Conservation (phyloP, 2,888 invertebrate genomes). For the Agrochola circellaris region DNA sequence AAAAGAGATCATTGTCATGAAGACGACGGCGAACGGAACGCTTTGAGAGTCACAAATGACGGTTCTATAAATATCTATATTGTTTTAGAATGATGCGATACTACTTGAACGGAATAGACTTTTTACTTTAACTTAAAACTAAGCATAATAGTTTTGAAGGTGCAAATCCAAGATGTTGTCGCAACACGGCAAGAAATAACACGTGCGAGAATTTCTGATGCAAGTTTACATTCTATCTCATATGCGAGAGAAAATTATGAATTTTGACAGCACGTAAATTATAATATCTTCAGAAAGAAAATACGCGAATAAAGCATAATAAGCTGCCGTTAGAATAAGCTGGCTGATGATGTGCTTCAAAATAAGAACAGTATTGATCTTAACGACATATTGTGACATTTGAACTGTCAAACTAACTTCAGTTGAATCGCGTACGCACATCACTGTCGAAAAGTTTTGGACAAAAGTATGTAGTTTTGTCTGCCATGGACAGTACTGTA, state of each 20-base stretch:
- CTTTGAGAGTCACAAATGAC: constrained; percentile 59
- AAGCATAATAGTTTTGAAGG: neutral
- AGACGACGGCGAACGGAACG: constrained; percentile 54
- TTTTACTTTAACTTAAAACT: constrained; percentile 3
- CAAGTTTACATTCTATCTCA: neutral
- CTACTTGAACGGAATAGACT: neutral
- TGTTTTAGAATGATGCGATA: constrained; percentile 35
- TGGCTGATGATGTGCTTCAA: neutral
- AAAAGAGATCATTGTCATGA: constrained; percentile 66
- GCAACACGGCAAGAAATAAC: neutral
- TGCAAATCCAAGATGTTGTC: neutral
- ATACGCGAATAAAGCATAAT: neutral
- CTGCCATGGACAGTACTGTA: neutral
- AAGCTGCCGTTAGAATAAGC: neutral
- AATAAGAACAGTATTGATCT: constrained; percentile 21
- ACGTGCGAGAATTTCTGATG: neutral
- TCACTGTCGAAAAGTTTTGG: neutral
- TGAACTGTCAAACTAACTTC: constrained; percentile 27
- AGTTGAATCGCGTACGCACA: neutral
- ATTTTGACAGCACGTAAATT: neutral
- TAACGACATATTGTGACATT: constrained; percentile 23
- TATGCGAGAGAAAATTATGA: neutral
- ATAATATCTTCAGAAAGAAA: neutral
- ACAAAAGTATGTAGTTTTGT: constrained; percentile 20
- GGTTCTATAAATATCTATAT: constrained; percentile 39